A percentile compares a stretch with the other conserved stretches of the same genome.
Evolutionary conservation across 30 jellyfish, hydroid and myxozoan genomes (phyloP).

Genomic region (Thelohanellus kitauei): DNA sequence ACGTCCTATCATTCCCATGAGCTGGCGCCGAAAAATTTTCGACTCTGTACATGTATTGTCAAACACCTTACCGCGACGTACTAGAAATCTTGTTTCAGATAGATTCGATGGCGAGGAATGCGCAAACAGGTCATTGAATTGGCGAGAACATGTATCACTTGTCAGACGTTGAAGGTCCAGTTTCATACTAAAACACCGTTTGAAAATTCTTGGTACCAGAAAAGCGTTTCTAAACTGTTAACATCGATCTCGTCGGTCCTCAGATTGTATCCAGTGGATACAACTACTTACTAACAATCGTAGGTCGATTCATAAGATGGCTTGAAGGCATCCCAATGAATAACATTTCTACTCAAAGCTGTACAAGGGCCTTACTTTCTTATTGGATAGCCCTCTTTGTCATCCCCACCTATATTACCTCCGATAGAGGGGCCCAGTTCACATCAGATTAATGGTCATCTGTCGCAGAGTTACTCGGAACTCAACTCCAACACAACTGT

Average conservation of each 20-base stretch:
- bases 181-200: conserved; percentile 7
- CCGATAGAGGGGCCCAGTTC: conserved; percentile 11
- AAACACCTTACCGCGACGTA: no score
- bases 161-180: conserved; percentile 8
- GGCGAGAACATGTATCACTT: conserved; percentile 6
- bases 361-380: conserved; percentile 1
- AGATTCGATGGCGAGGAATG: conserved; percentile 12
- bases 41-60: no score
- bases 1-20: no score
- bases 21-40: no score
- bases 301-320: conserved; percentile 16
- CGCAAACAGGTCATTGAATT: conserved; percentile 5
- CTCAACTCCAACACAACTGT: no score
- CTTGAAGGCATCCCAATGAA: conserved; percentile 5
- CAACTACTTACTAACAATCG: conserved; percentile 7
- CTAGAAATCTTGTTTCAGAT: conserved; percentile 5
- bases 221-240: conserved; percentile 5
- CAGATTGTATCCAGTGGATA: conserved; percentile 4
- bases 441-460: conserved; percentile 1
- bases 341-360: conserved; percentile 1
- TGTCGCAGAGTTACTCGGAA: no score
- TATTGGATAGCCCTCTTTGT: conserved; percentile 3
- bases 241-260: conserved; percentile 16
- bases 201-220: conserved; percentile 8
- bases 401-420: conserved; percentile 7